phyloP scores from a whole-genome alignment of 2,888 invertebrate species.

The Andrena bucephala region DNA sequence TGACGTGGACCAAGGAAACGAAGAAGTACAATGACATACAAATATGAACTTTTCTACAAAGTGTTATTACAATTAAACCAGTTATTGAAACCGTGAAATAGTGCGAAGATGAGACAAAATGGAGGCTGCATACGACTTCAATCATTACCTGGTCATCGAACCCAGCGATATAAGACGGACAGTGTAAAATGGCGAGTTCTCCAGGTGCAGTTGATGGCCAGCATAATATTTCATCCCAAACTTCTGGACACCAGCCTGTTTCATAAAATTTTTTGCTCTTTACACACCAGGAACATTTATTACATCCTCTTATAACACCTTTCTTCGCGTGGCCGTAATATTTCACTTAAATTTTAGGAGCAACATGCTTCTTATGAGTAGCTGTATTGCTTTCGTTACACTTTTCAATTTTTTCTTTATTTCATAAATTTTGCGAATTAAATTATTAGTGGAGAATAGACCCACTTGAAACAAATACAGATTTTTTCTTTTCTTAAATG shows the following conservation, averaged over 20 bases:
- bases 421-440: not conserved
- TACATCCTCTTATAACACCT: not conserved
- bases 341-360: not conserved
- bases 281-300: not conserved
- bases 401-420: not conserved
- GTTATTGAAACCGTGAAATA: not conserved
- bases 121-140: not conserved
- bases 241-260: slow-evolving; percentile 85
- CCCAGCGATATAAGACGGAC: slow-evolving; percentile 87
- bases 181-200: slow-evolving; percentile 83
- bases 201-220: slow-evolving; percentile 86
- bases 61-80: not conserved
- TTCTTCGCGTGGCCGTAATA: not conserved
- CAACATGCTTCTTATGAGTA: not conserved
- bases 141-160: slow-evolving; percentile 82
- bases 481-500: too few relatives aligned
- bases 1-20: too few relatives aligned
- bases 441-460: not conserved
- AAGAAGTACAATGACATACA: too few relatives aligned
- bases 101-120: not conserved
- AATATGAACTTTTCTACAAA: too few relatives aligned
- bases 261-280: slow-evolving; percentile 11
- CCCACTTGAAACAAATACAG: too few relatives aligned
- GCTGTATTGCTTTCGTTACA: not conserved
- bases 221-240: slow-evolving; percentile 87